Conservation (phyloP, 2,888 invertebrate genomes). For the Ophion ellenae region DNA sequence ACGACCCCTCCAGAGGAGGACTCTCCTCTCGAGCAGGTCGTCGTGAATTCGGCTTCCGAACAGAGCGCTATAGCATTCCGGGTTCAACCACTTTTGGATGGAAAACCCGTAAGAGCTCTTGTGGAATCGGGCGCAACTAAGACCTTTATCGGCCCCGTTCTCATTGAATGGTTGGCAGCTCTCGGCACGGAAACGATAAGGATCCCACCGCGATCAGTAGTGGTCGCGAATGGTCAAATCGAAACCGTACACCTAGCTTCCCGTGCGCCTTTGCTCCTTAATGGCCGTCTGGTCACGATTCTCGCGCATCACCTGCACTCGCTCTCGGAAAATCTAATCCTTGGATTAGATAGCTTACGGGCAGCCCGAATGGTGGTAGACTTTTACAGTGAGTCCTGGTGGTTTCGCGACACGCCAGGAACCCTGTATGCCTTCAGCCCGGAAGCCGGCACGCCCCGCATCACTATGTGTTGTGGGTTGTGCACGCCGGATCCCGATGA, state of each 20-base stretch:
- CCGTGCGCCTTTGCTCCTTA: too few relatives aligned
- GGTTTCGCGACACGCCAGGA: conserved; percentile 16
- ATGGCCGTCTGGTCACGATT: too few relatives aligned
- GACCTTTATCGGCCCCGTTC: too few relatives aligned
- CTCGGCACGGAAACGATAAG: too few relatives aligned
- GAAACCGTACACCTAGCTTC: too few relatives aligned
- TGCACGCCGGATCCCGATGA: neutral
- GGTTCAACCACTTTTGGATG: neutral
- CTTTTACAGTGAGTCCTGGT: conserved; percentile 22
- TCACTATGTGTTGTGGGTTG: conserved; percentile 32
- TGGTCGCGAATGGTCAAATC: neutral
- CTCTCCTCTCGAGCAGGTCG: neutral
- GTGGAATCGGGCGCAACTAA: too few relatives aligned
- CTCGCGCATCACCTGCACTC: too few relatives aligned
- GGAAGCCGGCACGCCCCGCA: neutral
- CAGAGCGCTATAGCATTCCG: neutral
- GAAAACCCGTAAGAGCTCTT: conserved; percentile 1
- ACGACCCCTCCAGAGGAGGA: too few relatives aligned
- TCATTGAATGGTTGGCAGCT: too few relatives aligned
- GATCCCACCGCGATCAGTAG: neutral
- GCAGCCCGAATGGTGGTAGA: too few relatives aligned
- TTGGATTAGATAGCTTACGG: too few relatives aligned
- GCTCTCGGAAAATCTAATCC: too few relatives aligned
- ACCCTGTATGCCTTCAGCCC: neutral
- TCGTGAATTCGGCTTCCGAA: conserved; percentile 15